Evolutionary conservation across 2,113 vertebrate genomes (phyloP), one percentile per base, ranked within the genome.

Genomic region (Gavia stellata): DNA sequence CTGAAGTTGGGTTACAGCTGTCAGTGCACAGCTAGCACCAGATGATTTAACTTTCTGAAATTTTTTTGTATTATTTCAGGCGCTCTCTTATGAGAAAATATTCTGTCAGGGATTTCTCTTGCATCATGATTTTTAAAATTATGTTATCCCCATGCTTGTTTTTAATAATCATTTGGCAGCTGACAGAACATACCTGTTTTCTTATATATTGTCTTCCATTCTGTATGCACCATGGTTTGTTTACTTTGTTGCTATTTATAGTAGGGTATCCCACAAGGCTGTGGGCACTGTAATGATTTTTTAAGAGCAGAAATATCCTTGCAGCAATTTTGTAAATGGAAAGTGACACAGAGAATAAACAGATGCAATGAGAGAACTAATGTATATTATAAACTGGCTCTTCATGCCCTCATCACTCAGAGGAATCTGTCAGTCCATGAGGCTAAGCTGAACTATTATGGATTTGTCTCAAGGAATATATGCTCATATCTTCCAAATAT

Each of bases 181-280:
- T 91, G 87, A 68, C 45, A 83, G 68, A 36, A 55, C 6, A 7
- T 40, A 58, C n/a, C 42, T 49, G 7, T 70, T 86, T 75, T 86
- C 45, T 58, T 47, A 25, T 29, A 24, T 36, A 65, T 52, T 62
- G 12, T 67, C 59, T 81, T 34, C 50, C 19, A 25, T 81, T 81
- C 84, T 73, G 31, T 61, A 31, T 31, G 26, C 21, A 38, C 15
- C 24, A 14, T 0, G 6, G 34, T 77, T 83, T 86, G 45, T 84
- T 88, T 94, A 67, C 61, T 90, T 92, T 84, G 88, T 55, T 90
- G n/a, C 68, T 92, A 62, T 96, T 91, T 96, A 74, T 95, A 91
- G 88, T 31, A 84, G 36, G 68, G 38, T 81, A 23, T 93, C 79
- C 85, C 62, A 81, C 44, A 86, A 94, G 92, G 56, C 94, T 95